Conservation (phyloP, 2,113 vertebrate species). For the Pseudopodoces humilis region DNA sequence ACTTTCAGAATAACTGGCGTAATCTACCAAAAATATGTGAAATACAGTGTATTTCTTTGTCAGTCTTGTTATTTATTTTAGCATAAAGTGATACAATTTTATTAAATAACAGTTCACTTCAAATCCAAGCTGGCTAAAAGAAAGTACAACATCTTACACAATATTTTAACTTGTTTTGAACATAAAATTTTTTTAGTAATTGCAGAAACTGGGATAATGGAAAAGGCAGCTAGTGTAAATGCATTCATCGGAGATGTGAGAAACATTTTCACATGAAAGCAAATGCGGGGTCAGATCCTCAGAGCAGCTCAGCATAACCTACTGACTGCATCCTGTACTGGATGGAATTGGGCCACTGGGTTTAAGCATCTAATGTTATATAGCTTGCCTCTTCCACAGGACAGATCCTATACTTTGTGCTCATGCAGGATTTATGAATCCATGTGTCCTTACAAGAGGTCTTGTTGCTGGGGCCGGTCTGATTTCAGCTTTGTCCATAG, state of each 20-base stretch:
- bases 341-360: neutral
- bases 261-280: neutral
- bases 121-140: neutral
- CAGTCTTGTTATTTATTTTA: neutral
- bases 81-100: neutral
- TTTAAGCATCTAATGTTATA: neutral
- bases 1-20: neutral
- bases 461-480: neutral
- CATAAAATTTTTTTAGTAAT: neutral
- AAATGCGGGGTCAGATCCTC: neutral
- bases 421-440: neutral
- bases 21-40: neutral
- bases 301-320: neutral
- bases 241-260: neutral
- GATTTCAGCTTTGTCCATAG: neutral
- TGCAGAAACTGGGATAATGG: neutral
- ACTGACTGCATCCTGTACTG: neutral
- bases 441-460: neutral
- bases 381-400: neutral
- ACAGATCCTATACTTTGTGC: neutral
- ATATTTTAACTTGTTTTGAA: neutral
- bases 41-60: neutral
- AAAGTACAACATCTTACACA: neutral
- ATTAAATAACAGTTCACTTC: neutral
- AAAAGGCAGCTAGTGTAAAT: neutral